Percentiles rank a stretch among this genome's conserved stretches.
phyloP scores from a whole-genome alignment of 2,113 vertebrate species.

The Mastomys natalensis region DNA sequence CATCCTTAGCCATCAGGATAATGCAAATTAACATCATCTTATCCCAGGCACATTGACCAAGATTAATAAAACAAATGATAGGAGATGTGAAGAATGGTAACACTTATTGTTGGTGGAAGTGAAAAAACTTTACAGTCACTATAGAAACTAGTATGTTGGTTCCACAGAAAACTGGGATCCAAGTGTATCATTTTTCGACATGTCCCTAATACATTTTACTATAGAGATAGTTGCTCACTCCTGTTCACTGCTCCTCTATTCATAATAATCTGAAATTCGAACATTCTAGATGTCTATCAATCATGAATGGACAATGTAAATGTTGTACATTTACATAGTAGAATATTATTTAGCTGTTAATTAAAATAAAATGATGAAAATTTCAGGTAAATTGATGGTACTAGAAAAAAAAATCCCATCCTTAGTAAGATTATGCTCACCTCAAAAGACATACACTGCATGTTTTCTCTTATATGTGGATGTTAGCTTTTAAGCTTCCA shows the following conservation, averaged over 20 bases:
- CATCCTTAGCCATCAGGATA: background rate
- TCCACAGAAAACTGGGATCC: background rate
- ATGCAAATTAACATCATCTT: background rate
- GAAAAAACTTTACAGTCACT: background rate
- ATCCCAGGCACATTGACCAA: background rate
- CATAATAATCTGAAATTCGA: background rate
- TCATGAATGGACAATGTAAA: background rate
- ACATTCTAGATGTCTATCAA: background rate
- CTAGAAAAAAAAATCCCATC: background rate
- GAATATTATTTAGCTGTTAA: background rate
- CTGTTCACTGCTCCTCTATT: background rate
- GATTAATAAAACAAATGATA: background rate
- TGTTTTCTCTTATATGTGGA: background rate
- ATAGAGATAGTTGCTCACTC: background rate
- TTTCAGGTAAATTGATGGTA: background rate
- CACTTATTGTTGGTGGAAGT: background rate
- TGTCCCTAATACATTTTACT: too few relatives aligned
- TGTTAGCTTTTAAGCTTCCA: background rate
- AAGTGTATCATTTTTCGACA: background rate
- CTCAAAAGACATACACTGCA: background rate
- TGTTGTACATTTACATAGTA: background rate
- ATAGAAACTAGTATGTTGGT: background rate
- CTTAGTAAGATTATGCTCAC: background rate
- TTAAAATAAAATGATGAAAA: background rate
- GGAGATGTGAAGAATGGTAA: background rate